Evolutionary conservation across 2,113 vertebrate genomes (phyloP).

Genomic region (Passer domesticus): DNA sequence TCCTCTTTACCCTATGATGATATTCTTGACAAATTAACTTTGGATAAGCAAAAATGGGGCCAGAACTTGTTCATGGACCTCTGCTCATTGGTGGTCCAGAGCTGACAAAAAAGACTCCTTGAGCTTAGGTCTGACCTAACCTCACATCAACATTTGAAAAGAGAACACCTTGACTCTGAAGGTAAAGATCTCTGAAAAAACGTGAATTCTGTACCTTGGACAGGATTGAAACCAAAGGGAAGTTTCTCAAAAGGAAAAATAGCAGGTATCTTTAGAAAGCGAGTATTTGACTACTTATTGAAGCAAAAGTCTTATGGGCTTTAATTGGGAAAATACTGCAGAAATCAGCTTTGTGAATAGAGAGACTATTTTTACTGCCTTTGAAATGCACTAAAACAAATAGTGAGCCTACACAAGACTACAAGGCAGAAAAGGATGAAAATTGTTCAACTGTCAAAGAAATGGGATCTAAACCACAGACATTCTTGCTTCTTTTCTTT

Average conservation of each 20-base stretch:
- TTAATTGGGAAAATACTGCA: neutral
- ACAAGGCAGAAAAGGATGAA: neutral
- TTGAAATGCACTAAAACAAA: conserved; percentile 3
- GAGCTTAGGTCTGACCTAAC: neutral
- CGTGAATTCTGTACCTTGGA: neutral
- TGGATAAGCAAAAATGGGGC: neutral
- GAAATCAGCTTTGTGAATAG: neutral
- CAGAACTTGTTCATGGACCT: neutral
- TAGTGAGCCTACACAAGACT: neutral
- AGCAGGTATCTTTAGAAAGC: neutral
- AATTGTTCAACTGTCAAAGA: neutral
- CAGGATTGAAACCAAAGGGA: neutral
- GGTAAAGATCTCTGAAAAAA: neutral
- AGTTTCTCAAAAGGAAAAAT: neutral
- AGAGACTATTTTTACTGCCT: neutral
- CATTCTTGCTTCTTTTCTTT: neutral
- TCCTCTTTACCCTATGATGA: neutral
- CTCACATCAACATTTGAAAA: neutral
- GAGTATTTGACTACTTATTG: neutral
- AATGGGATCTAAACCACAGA: neutral
- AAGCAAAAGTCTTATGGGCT: neutral
- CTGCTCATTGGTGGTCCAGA: neutral
- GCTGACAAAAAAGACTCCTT: neutral
- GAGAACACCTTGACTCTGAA: neutral
- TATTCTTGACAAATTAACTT: neutral